Base-by-base conservation (phyloP, 2,113 vertebrate genomes). In the Thalassoma bifasciatum region DNA sequence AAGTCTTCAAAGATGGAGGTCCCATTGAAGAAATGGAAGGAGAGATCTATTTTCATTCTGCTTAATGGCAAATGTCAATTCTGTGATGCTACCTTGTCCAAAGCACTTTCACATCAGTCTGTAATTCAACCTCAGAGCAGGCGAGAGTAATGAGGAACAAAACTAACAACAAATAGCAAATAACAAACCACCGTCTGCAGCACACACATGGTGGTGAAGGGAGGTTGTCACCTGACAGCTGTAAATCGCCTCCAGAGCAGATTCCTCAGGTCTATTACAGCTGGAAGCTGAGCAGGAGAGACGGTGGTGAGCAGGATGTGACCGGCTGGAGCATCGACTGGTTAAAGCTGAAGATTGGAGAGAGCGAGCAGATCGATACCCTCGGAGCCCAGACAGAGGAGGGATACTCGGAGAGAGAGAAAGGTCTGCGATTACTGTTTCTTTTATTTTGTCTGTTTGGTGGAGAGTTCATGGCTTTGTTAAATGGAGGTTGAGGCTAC, bases 221-320 rank as follows among this genome's bases (percentile, higher is more conserved):
- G 1, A 47, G 69, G 50, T 37, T 66, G 72, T 80, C 75, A 79
- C 77, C 66, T 62, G 77, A 76, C 56, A 11, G 50, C 62, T 6
- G 65, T 34, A 86, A 86, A 84, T 86, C 51, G 47, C 79, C 81
- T 85, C 66, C 75, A 75, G 68, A 59, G 37, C 77, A 78, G 80
- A 91, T 89, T 88, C 84, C 86, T 88, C 80, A 77, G 86, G 82
- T 89, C 84, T 80, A 85, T 89, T 88, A 84, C 58, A 69, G 81
- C 37, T 56, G 71, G 80, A 85, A 73, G 69, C 72, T 19, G 30
- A 62, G 81, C 46, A 52, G 77, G 58, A 72, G 76, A 72, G 69
- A 71, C 8, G 74, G 75, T 38, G 21, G 85, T 38, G 38, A 50
- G 84, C 72, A 36, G 86, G 86, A 82, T 87, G 88, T 91, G 88